These are phyloP conservation scores for Smutsia gigantea DNA, from an alignment of 2,797 vertebrate genomes.

Conservation along the genomic window DNA sequence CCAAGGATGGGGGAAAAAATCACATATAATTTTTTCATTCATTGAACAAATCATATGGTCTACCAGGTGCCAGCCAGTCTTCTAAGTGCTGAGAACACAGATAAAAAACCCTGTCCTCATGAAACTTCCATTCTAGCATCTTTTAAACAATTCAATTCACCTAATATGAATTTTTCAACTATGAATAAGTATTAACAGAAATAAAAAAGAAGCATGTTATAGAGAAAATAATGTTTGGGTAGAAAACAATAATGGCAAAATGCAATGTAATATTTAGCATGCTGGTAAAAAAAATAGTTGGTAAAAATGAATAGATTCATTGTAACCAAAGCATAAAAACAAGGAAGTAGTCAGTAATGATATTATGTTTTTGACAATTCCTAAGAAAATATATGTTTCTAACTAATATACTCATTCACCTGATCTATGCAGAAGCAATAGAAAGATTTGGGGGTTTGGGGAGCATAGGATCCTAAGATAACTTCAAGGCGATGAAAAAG, in stretches of 20 bases:
- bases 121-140: neutral
- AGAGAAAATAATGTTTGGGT: neutral
- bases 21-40: slow-evolving; percentile 8
- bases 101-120: neutral
- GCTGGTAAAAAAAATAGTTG: neutral
- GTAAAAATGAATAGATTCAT: neutral
- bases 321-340: neutral
- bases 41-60: neutral
- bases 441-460: neutral
- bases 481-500: neutral
- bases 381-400: neutral
- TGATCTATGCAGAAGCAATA: neutral
- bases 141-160: neutral
- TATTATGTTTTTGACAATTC: neutral
- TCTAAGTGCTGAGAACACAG: neutral
- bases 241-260: neutral
- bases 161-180: neutral
- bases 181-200: neutral
- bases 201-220: neutral
- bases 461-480: neutral
- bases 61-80: neutral
- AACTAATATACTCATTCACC: neutral
- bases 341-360: slow-evolving; percentile 13
- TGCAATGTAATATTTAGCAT: neutral
- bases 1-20: neutral